These are phyloP conservation scores for Hyppa rectilinea DNA, from an alignment of 2,888 invertebrate genomes.

Conservation along the genomic window DNA sequence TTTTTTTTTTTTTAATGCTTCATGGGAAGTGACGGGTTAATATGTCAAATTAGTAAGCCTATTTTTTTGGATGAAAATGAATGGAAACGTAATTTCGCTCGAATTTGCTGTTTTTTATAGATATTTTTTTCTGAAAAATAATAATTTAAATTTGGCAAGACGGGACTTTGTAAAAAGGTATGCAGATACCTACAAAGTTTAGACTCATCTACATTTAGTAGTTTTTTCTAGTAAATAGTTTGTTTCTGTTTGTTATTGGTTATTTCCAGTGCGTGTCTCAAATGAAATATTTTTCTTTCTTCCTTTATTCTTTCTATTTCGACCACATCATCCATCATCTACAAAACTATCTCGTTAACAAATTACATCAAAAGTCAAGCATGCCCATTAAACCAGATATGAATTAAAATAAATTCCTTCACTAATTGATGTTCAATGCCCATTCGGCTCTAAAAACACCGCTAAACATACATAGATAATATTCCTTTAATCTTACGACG, in stretches of 20 bases:
- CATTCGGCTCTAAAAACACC: constrained; percentile 45
- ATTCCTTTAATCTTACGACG: constrained; percentile 55
- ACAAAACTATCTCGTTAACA: constrained; percentile 45
- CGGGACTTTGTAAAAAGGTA: neutral
- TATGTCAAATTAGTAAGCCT: constrained; percentile 20
- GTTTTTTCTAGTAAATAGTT: neutral
- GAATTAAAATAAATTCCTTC: constrained; percentile 50
- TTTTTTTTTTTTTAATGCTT: constrained; percentile 24
- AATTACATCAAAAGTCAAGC: constrained; percentile 39
- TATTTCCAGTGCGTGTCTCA: neutral
- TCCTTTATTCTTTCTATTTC: neutral
- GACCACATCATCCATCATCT: constrained; percentile 28
- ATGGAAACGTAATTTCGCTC: neutral
- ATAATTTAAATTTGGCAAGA: neutral
- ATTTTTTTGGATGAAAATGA: neutral
- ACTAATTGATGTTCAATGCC: constrained; percentile 60
- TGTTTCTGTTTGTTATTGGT: neutral
- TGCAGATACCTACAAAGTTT: neutral
- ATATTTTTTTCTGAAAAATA: neutral
- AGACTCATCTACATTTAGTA: neutral
- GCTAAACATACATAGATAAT: constrained; percentile 55
- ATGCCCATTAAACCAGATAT: constrained; percentile 47
- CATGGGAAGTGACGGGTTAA: constrained; percentile 35
- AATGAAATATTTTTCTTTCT: neutral
- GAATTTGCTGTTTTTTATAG: neutral